Conservation (phyloP, 2,888 invertebrate genomes). For the Mythimna impura region DNA sequence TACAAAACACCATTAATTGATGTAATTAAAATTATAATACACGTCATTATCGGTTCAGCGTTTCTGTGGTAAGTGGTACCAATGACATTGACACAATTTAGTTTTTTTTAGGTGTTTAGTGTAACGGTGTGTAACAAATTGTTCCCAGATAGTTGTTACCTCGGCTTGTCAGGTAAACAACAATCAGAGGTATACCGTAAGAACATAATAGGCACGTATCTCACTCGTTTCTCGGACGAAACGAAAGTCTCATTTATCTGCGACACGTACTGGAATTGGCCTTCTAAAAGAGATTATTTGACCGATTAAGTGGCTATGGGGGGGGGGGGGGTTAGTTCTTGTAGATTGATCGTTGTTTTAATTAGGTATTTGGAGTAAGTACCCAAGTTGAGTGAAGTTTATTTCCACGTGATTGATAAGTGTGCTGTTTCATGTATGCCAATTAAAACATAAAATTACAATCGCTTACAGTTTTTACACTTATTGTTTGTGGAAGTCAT, state of each 20-base stretch:
- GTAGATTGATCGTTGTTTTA: constrained; percentile 31
- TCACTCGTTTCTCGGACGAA: constrained; percentile 43
- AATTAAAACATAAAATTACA: background rate
- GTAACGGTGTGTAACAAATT: constrained; percentile 71
- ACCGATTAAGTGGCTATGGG: constrained; percentile 48
- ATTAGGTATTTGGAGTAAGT: constrained; percentile 18
- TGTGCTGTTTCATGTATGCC: background rate
- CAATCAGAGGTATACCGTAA: constrained; percentile 66
- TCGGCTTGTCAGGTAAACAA: constrained; percentile 73
- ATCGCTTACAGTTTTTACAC: background rate
- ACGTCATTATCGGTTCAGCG: constrained; percentile 25
- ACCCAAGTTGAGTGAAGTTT: background rate
- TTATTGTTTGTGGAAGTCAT: background rate
- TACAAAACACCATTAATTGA: constrained; percentile 41
- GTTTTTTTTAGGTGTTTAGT: constrained; percentile 72
- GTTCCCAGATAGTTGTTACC: constrained; percentile 53
- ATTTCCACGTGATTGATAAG: background rate
- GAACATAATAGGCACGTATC: constrained; percentile 71
- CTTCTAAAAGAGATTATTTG: constrained; percentile 51
- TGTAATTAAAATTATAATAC: constrained; percentile 49
- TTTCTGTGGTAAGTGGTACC: constrained; percentile 36
- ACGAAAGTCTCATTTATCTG: constrained; percentile 59
- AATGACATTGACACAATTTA: constrained; percentile 69
- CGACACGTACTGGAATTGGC: constrained; percentile 55
- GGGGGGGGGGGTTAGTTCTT: constrained; percentile 36